These are phyloP conservation scores for Scaeva pyrastri DNA, from an alignment of 2,888 invertebrate genomes.

Conservation along the genomic window DNA sequence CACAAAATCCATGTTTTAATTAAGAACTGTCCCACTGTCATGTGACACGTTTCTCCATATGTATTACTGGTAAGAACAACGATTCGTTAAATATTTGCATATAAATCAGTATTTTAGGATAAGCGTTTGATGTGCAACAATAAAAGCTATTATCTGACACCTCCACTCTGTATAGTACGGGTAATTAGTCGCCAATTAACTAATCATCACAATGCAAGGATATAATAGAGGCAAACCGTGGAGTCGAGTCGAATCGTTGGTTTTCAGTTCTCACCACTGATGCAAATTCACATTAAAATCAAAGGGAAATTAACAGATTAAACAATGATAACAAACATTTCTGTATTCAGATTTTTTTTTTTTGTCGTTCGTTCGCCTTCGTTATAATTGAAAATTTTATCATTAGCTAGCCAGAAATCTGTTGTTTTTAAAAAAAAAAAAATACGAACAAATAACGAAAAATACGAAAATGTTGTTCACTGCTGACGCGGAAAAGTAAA, in stretches of 20 bases:
- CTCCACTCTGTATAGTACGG: slow-evolving; percentile 20
- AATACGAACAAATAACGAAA: too few relatives aligned
- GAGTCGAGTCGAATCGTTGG: too few relatives aligned
- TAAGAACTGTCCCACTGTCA: background rate
- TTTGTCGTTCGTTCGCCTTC: too few relatives aligned
- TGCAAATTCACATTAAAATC: slow-evolving; percentile 1
- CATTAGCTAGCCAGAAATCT: too few relatives aligned
- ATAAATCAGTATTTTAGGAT: slow-evolving; percentile 50
- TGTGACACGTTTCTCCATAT: background rate
- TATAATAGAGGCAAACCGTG: slow-evolving; percentile 7
- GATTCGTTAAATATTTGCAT: slow-evolving; percentile 51
- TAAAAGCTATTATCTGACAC: slow-evolving; percentile 57
- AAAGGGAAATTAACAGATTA: background rate
- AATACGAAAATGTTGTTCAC: too few relatives aligned
- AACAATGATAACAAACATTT: slow-evolving; percentile 10
- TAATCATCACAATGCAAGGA: slow-evolving; percentile 7
- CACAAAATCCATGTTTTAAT: too few relatives aligned
- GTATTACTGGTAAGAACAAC: slow-evolving; percentile 34
- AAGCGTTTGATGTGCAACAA: slow-evolving; percentile 36
- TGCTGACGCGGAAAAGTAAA: too few relatives aligned
- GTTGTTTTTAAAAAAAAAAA: too few relatives aligned
- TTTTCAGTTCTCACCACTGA: too few relatives aligned
- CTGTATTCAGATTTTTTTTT: too few relatives aligned
- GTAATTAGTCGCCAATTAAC: slow-evolving; percentile 60
- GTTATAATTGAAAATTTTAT: too few relatives aligned